Base-by-base conservation (phyloP, 2,113 vertebrate genomes). In the Corythaeola cristata region DNA sequence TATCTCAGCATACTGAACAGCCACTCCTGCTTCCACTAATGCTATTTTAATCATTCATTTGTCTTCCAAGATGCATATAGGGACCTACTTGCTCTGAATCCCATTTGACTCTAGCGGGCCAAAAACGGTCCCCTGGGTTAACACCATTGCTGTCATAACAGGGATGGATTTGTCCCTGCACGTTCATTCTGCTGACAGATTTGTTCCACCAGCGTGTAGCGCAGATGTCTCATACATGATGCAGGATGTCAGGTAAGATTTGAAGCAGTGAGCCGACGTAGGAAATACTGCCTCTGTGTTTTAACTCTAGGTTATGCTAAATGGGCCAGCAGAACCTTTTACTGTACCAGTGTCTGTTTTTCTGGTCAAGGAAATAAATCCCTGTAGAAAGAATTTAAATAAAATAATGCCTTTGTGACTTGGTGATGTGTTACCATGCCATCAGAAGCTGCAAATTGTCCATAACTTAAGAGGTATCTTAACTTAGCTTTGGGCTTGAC, bases 161-260 rank as follows among this genome's bases (percentile, higher is more conserved):
- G 89, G 93, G 74, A 79, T 71, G 92, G 87, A 96, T 97, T 95
- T 96, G 94, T 95, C 88, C 85, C 95, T 22, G 28, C 75, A 52
- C 33, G 28, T 92, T 97, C 2, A 5, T 96, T 89, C 72, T 93
- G 84, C 94, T 96, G 96, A 90, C 79, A 76, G 93, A 96, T 96
- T 96, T 96, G 95, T 97, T 97, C 94, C 88, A 92, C 32, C 91
- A 82, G 88, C 2, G 2, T 89, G 94, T 87, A 86, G 79, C 4
- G 3, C 96, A 97, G 96, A 94, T 97, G 96, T 94, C 91, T 97
- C 93, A 93, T 90, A 47, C 86, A 93, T 88, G 94, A 96, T 95
- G 96, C 96, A 97, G 81, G 84, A 96, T 35, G 73, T 88, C 96
- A 97, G 91, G 95, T 97, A 93, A 91, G 94, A 96, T 88, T 62